Base-by-base conservation (phyloP, 1,140 invertebrate species). In the Panagrolaimus sp. region DNA sequence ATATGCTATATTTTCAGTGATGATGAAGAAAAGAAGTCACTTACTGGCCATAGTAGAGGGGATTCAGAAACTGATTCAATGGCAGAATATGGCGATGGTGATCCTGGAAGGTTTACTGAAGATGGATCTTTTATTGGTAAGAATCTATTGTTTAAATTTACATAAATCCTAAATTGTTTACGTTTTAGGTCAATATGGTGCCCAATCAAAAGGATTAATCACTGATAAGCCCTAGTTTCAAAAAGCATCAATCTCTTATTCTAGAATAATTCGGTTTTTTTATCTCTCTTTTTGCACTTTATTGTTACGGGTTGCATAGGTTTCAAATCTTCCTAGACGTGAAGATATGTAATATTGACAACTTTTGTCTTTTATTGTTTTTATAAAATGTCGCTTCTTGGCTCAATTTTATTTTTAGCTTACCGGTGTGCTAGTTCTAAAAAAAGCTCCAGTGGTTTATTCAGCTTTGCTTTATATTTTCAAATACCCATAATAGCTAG, bases 111-210 rank as follows among this genome's bases (percentile, higher is more conserved):
- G 78, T 97, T 96, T 85, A 94, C 93, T 71, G 93, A 97, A 87
- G 93, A 96, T 85, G 93, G 93, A 63, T 96, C 92, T 44, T 97
- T 96, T 85, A 96, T 97, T 83, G 93, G 93, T 77, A 91, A 94
- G 85, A 74, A 25, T 57, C 20, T 25, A 27, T 11, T 27, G n/a
- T 20, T 25, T 25, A 57, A 27, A 11, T 1, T 57, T 25, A 25
- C 51, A 20, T 13, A n/a, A 57, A 25, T 25, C 11, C 51, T 27
- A 57, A 4, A n/a, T n/a, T n/a, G n/a, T n/a, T n/a, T n/a, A n/a
- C n/a, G n/a, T 57, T 57, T 57, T 27, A 57, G 51, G 51, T 57
- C 51, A 57, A 57, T 57, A 57, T 57, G 51, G 51, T 20, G 51
- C 51, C 51, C 51, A 57, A 16, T 57, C 51, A 20, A 57, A 57